Evolutionary conservation across 2,888 invertebrate genomes (phyloP), one percentile per base, ranked within the genome.

Genomic region (Dryocosmus kuriphilus): DNA sequence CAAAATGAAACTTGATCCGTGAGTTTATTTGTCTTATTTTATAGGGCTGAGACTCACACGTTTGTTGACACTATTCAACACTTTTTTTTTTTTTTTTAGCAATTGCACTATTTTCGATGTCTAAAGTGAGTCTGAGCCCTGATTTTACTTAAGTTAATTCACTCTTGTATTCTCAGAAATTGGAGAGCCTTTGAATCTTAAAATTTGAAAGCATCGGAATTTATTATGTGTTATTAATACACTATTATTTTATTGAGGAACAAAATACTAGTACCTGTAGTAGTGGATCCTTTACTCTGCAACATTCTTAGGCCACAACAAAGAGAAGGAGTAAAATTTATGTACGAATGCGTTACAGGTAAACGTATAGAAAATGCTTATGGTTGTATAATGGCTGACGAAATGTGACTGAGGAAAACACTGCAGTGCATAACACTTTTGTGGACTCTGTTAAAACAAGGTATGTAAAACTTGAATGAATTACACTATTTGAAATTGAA

Each of bases 331-430:
- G 99, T 99, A 0, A 97, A 97, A 90, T 99, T 99, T 90, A 99
- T 99, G 98, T 99, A 98, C 89, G 98, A 99, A 90, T 99, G 99
- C 92, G 98, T 99, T 4, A 98, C 97, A 11, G 99, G 99, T 1
- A 93, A 94, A 57, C 96, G 97, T 87, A 98, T 98, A 84, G 96
- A 96, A 78, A 94, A 94, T 80, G 96, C 96, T 38, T 96, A 94
- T 91, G 99, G 99, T 0, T 99, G 99, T 88, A 99, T 99, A 67
- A 99, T 99, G 99, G 99, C 99, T 4, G 99, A 99, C 92, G 99
- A 99, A 94, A 99, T 99, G 99, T 99, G 97, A 86, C 93, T 99
- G 51, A 99, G 99, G 1, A 99, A 99, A 92, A 99, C 99, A 0
- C 92, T 99, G 14, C 99, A 99, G 91, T 99, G 99, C 91, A 98